Evolutionary conservation across 2,888 invertebrate species (phyloP), one percentile per base, ranked within the genome.

Genomic region (Trichacis sp.): DNA sequence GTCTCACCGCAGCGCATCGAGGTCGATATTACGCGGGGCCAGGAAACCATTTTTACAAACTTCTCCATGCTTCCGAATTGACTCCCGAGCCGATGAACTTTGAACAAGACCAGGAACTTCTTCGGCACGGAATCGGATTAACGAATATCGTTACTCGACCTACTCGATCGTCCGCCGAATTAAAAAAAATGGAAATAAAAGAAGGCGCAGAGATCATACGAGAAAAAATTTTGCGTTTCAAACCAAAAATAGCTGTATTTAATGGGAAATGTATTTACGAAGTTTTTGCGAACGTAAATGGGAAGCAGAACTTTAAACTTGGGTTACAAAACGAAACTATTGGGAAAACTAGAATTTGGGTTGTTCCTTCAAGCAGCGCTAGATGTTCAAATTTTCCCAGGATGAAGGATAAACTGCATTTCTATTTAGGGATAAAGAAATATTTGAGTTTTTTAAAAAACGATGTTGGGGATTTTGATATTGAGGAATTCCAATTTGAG

Each of bases 201-300:
- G 76, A 79, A 47, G 83, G 84, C 6, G 73, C 77, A 0, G 64
- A 47, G 11, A 42, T 76, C 1, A 67, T 82, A 0, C 70, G 76
- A 9, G 73, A 81, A 4, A 84, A 84, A 53, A 47, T 84, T 1
- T 71, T 64, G 5, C 24, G 57, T 2, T 83, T 76, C 18, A 74
- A 78, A 38, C 84, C 84, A 1, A 83, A 76, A 64, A 72, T 84
- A 12, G 84, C 81, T 1, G 74, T 84, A 5, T 84, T 84, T 24
- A 84, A 84, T 68, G 84, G 84, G 0, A 84, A 83, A 64, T 82
- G 84, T 36, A 84, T 84, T 11, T 84, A 81, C 42, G 80, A 83
- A 49, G 77, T 80, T 4, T 84, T 78, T 55, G 77, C 75, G 2
- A 70, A 76, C 17, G 76, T 77, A 53, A 70, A 57, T 0, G 60